Percentiles rank a stretch among this genome's conserved stretches.
These are phyloP conservation scores for Aurelia aurita complex sp. Pacific DNA, from an alignment of 30 jellyfish, hydroid and myxozoan species.

Conservation along the genomic window DNA sequence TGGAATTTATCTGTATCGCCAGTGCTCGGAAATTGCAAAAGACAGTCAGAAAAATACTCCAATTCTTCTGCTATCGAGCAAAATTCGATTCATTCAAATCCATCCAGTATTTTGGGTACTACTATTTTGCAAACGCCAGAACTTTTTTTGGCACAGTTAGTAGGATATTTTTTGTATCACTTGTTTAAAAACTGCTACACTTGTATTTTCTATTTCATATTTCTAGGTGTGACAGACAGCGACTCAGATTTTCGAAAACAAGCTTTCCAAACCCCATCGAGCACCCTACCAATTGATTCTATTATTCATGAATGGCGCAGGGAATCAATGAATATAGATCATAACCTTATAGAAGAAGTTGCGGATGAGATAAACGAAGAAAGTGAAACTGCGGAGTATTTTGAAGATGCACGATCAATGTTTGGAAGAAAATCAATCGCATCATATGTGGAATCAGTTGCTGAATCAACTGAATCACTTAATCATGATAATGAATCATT, in stretches of 20 bases:
- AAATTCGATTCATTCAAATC: too few relatives aligned
- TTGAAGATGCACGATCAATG: conserved; percentile 71
- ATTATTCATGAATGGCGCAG: conserved; percentile 2
- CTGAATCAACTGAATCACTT: conserved; percentile 27
- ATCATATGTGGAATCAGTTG: conserved; percentile 14
- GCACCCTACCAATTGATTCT: not conserved
- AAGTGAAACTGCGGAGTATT: conserved; percentile 14
- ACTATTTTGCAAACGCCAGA: too few relatives aligned
- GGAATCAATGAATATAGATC: not conserved
- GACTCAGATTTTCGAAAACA: not conserved
- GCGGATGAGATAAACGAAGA: conserved; percentile 75
- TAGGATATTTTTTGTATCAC: too few relatives aligned
- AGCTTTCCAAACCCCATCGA: not conserved
- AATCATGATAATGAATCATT: conserved; percentile 5
- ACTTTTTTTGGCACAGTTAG: too few relatives aligned
- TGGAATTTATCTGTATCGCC: too few relatives aligned
- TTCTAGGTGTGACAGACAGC: conserved; percentile 42
- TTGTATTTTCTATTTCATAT: not conserved
- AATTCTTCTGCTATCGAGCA: too few relatives aligned
- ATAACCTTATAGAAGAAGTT: conserved; percentile 65
- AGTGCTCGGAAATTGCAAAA: too few relatives aligned
- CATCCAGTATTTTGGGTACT: too few relatives aligned
- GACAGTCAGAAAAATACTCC: too few relatives aligned
- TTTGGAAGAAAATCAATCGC: conserved; percentile 7
- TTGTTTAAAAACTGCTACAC: not conserved